Evolutionary conservation across 2,797 vertebrate genomes (phyloP).

Genomic region (Nyctibius grandis): DNA sequence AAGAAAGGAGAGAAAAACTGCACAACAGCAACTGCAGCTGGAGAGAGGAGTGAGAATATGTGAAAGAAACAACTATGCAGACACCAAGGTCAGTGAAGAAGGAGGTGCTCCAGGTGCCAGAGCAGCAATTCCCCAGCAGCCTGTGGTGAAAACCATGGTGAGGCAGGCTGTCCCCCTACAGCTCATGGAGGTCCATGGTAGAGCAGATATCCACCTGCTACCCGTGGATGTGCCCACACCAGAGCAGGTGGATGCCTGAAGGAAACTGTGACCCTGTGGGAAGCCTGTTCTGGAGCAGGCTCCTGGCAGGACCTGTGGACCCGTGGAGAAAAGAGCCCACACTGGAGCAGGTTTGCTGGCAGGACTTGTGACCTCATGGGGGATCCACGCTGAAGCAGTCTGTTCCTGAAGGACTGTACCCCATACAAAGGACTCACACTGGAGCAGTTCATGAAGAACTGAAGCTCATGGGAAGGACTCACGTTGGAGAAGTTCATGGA

Average conservation of each 20-base stretch:
- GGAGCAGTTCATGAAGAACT: background rate
- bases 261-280: no score
- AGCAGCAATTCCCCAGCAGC: background rate
- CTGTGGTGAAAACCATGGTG: background rate
- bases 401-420: no score
- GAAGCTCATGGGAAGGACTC: background rate
- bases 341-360: background rate
- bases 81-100: background rate
- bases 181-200: no score
- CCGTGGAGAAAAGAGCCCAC: background rate
- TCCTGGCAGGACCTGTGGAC: no score
- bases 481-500: background rate
- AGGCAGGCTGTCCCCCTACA: background rate
- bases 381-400: background rate
- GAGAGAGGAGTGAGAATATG: background rate
- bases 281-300: no score
- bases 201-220: background rate
- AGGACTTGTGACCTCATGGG: background rate
- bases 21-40: background rate
- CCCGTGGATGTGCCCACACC: background rate
- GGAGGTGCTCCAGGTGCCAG: background rate
- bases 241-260: no score
- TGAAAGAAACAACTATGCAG: no score
- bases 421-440: no score
- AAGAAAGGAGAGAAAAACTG: background rate